Evolutionary conservation across 2,113 vertebrate genomes (phyloP).

Genomic region (Dolichallabes microphthalmus): DNA sequence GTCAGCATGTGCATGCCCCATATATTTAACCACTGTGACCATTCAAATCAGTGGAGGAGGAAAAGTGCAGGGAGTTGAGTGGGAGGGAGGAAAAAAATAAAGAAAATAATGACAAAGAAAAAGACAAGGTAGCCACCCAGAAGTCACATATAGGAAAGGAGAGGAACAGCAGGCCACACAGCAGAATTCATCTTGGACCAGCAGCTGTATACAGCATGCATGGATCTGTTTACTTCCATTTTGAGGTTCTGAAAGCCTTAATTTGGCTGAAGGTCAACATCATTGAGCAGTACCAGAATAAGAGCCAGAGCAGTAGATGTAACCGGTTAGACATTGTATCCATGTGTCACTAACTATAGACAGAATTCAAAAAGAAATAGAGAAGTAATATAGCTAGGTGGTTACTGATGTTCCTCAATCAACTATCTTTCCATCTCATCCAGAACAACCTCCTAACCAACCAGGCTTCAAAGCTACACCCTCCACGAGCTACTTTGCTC

Average conservation of each 20-base stretch:
- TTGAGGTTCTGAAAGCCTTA: not conserved
- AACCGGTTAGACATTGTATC: not conserved
- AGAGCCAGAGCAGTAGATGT: not conserved
- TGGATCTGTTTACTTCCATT: slow-evolving; percentile 35
- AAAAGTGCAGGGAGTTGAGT: not conserved
- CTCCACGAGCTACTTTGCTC: not conserved
- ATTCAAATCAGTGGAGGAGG: not conserved
- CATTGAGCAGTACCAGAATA: not conserved
- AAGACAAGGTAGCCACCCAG: not conserved
- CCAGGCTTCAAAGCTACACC: not conserved
- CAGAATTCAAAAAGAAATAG: too few relatives aligned
- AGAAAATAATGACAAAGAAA: not conserved
- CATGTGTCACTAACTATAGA: too few relatives aligned
- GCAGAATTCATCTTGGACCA: not conserved
- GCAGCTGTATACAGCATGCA: slow-evolving; percentile 65
- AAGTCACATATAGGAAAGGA: not conserved
- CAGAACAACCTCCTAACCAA: not conserved
- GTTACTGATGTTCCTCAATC: too few relatives aligned
- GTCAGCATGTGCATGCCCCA: not conserved
- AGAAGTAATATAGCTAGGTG: too few relatives aligned
- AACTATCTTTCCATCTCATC: not conserved
- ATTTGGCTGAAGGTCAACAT: not conserved
- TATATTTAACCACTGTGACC: not conserved
- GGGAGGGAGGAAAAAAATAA: not conserved
- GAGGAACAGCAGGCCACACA: not conserved